Conservation (phyloP, 1,140 invertebrate species). For the Drosophila quadrilineata region DNA sequence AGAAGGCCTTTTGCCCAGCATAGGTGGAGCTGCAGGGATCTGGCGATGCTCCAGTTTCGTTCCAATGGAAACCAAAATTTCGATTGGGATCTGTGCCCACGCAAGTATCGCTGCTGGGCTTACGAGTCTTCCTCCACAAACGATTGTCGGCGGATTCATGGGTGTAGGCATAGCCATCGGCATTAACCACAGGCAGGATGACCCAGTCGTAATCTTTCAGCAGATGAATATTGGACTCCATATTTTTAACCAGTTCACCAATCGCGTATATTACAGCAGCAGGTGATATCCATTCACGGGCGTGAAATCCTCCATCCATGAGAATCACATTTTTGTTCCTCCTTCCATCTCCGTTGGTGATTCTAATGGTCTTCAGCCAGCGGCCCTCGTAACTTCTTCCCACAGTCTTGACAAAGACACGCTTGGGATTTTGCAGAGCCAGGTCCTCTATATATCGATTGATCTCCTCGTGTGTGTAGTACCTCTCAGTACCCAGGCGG, state of each 20-base stretch:
- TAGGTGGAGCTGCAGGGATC: slow-evolving; percentile 86
- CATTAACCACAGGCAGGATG: slow-evolving; percentile 83
- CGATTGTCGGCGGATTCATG: slow-evolving; percentile 76
- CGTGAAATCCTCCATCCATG: slow-evolving; percentile 84
- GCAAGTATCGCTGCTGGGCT: slow-evolving; percentile 73
- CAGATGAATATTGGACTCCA: slow-evolving; percentile 77
- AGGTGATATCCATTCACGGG: slow-evolving; percentile 87
- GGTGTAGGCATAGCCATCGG: slow-evolving; percentile 81
- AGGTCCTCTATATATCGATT: slow-evolving; percentile 82
- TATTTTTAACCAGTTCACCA: slow-evolving; percentile 83
- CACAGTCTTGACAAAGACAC: slow-evolving; percentile 80
- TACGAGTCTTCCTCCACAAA: slow-evolving; percentile 83
- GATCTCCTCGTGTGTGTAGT: slow-evolving; percentile 80
- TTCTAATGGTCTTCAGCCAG: slow-evolving; percentile 82
- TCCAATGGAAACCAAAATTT: slow-evolving; percentile 87
- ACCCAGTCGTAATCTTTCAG: slow-evolving; percentile 84
- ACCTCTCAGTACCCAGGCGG: slow-evolving; percentile 54
- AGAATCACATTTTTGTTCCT: slow-evolving; percentile 83
- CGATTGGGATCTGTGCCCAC: slow-evolving; percentile 85
- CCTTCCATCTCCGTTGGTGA: slow-evolving; percentile 80
- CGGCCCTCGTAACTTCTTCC: slow-evolving; percentile 82
- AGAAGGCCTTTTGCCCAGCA: slow-evolving; percentile 86
- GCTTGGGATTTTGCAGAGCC: slow-evolving; percentile 74
- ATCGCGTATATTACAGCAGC: slow-evolving; percentile 85
- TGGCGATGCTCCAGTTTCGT: slow-evolving; percentile 84